Evolutionary conservation across 2,888 invertebrate species (phyloP), one percentile per base, ranked within the genome.

Genomic region (Patella depressa): DNA sequence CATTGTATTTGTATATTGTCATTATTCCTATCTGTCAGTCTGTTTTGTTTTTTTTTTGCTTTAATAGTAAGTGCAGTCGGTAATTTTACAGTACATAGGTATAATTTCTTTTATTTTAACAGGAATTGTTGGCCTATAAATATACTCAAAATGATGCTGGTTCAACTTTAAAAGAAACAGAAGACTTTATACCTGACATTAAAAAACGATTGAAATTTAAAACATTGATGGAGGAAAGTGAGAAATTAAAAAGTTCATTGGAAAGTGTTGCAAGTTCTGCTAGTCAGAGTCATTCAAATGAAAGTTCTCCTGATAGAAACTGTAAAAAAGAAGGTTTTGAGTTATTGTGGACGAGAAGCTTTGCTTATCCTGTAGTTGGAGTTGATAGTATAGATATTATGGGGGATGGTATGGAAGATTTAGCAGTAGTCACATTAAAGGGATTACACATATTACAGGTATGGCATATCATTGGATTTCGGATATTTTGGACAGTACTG

Each of bases 401-500:
- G 72, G 94, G 94, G 4, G 95, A 95, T 91, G 95, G 95, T 17
- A 92, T 94, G 73, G 93, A 93, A 82, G 94, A 95, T 90, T 88
- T 95, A 54, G 91, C 94, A 72, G 93, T 94, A n/a, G 92, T 94
- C 79, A 94, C 95, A 9, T 93, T 94, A 86, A 93, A 93, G 85
- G 95, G 95, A 55, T 92, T 95, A 19, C 94, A 95, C 86, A 93
- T 95, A 83, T 91, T 95, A 88, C 95, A 95, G 93, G 89, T 89
- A 72, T 45, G 45, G 45, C 9, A 45, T 45, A 45, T 45, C 45
- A 45, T 45, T 45, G 45, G 45, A 7, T 9, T 45, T 9, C 9
- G 9, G 45, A 45, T 45, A 45, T 45, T 45, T 45, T 45, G 45
- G 45, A 45, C 45, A 45, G 7, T 45, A 29, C 3, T 29, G 29